Evolutionary conservation across 2,797 vertebrate genomes (phyloP).

Genomic region (Microctenopoma stevenorrisi): DNA sequence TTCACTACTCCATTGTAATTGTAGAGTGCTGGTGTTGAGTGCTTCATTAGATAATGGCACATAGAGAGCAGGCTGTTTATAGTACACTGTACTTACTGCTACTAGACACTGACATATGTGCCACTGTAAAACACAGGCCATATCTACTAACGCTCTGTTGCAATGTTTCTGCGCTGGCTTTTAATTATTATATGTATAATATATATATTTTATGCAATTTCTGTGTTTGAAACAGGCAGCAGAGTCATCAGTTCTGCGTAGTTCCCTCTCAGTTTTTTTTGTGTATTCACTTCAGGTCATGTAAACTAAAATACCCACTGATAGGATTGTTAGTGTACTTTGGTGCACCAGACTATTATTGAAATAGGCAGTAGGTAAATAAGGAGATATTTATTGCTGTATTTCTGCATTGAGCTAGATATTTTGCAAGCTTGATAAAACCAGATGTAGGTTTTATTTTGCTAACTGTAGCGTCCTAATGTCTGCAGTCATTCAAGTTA

Average conservation of each 20-base stretch:
- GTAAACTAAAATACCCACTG: slow-evolving; percentile 8
- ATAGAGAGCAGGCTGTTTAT: slow-evolving; percentile 39
- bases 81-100: slow-evolving; percentile 22
- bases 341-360: neutral
- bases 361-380: neutral
- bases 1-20: slow-evolving; percentile 44
- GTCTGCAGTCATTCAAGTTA: neutral
- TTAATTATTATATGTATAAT: neutral
- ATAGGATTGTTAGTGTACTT: slow-evolving; percentile 14
- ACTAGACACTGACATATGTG: slow-evolving; percentile 31
- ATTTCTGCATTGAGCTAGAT: slow-evolving; percentile 2
- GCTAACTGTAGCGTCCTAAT: neutral
- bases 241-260: neutral
- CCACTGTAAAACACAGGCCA: no score
- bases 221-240: neutral
- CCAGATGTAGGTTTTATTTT: slow-evolving; percentile 10
- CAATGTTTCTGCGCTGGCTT: neutral
- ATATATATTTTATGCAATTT: neutral
- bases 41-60: slow-evolving; percentile 74
- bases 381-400: slow-evolving; percentile 1
- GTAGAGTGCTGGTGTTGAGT: slow-evolving; percentile 40
- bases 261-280: neutral
- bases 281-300: neutral
- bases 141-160: neutral
- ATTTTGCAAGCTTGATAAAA: neutral